Evolutionary conservation across 2,797 vertebrate genomes (phyloP), one percentile per base, ranked within the genome.

Genomic region (Euphonia xanthogaster): DNA sequence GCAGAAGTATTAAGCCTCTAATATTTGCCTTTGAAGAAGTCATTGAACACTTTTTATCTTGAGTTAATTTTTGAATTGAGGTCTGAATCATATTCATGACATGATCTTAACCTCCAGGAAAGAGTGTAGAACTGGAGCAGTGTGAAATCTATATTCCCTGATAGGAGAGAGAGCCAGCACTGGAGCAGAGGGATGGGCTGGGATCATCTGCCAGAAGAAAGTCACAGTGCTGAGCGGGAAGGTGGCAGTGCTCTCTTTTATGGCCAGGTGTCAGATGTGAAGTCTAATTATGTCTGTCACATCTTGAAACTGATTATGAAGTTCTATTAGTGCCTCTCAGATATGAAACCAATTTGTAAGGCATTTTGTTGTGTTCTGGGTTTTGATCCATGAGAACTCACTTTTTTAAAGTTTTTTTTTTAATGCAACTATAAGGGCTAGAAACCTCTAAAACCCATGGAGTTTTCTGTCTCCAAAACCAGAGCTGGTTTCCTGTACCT

Each of bases 161-260:
- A 31, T 47, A 22, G 57, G 15, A 50, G 63, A 50, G 15, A 58
- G 57, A 61, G 53, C 10, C 28, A 14, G 70, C 1, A 7, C 25
- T 66, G 58, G 54, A 72, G 30, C 4, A 0, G 33, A 57, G 54
- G 18, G 10, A 25, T 60, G 53, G 51, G 10, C 45, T 28, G 48
- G 58, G 47, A 8, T 77, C 25, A 30, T 31, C 37, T 44, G 75
- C 45, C 35, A 68, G 45, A n/a, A 66, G 42, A 15, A 67, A 57
- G 54, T 12, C 8, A 6, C 22, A 2, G 17, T 10, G 42, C 48
- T 25, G 73, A 63, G 40, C 1, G 0, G 35, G 67, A 65, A 40
- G 14, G 33, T 8, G 4, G 22, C 66, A 35, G 24, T 17, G 42
- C 67, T 78, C 31, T 42, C 12, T 35, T 74, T 72, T 28, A 51